Conservation (phyloP, 2,888 invertebrate species). For the Falcaria lacertinaria region DNA sequence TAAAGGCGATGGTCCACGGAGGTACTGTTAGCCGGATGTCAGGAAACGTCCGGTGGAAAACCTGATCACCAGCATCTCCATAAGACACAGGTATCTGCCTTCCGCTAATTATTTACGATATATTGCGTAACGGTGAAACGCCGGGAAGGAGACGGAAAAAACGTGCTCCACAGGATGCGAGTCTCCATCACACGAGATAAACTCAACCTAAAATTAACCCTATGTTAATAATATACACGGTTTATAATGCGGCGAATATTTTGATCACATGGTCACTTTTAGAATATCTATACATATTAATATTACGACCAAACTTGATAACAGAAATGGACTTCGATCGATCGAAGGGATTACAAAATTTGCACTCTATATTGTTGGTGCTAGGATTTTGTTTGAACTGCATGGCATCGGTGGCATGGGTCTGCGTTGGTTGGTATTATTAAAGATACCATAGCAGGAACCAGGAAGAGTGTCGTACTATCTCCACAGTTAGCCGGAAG, state of each 20-base stretch:
- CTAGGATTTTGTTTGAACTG: constrained; percentile 35
- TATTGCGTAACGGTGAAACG: constrained; percentile 79
- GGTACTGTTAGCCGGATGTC: constrained; percentile 53
- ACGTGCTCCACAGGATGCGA: constrained; percentile 72
- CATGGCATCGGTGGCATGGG: constrained; percentile 27
- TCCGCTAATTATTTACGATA: constrained; percentile 80
- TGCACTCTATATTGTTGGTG: constrained; percentile 38
- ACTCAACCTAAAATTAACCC: constrained; percentile 37
- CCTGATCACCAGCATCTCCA: constrained; percentile 69
- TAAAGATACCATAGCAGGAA: constrained; percentile 78
- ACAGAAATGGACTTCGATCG: constrained; percentile 60
- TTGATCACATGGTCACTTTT: constrained; percentile 57
- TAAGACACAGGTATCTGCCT: constrained; percentile 78
- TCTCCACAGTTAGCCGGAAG: constrained; percentile 79
- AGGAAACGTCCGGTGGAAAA: constrained; percentile 69
- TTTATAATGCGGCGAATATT: constrained; percentile 36
- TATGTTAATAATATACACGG: constrained; percentile 38
- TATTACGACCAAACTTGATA: constrained; percentile 74
- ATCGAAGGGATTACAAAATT: constrained; percentile 31
- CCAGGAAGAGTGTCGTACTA: constrained; percentile 80
- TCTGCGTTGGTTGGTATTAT: constrained; percentile 67
- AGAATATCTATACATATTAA: constrained; percentile 77
- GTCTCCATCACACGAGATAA: constrained; percentile 43
- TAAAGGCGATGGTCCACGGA: constrained; percentile 24
- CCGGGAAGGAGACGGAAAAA: constrained; percentile 75